Percentiles rank a stretch among this genome's conserved stretches.
Conservation (phyloP, 2,888 invertebrate species). For the Brachynemurus nebulosus region DNA sequence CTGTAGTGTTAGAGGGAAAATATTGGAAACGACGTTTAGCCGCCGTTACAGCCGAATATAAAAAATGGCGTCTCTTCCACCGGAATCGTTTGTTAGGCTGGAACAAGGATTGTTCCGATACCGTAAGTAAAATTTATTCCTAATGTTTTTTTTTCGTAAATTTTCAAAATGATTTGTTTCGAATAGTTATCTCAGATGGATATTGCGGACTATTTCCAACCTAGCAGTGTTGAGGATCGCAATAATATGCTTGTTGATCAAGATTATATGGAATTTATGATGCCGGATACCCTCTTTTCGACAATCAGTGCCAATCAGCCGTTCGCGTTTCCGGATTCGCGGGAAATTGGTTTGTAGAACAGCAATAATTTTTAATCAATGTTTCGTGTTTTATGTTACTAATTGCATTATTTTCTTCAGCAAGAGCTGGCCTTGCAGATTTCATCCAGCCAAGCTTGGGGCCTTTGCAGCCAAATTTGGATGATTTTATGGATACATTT, state of each 20-base stretch:
- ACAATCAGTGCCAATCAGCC: conserved; percentile 74
- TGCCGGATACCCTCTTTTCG: conserved; percentile 83
- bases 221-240: conserved; percentile 48
- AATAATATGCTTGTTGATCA: conserved; percentile 69
- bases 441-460: conserved; percentile 97
- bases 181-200: conserved; percentile 58
- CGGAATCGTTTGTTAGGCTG: conserved; percentile 65
- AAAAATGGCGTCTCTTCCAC: conserved; percentile 94
- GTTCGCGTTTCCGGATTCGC: conserved; percentile 90
- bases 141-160: neutral
- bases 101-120: conserved; percentile 54
- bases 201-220: conserved; percentile 56
- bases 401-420: conserved; percentile 35
- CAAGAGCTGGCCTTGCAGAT: conserved; percentile 80
- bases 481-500: conserved; percentile 86
- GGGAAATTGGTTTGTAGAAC: conserved; percentile 67
- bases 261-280: conserved; percentile 74
- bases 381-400: neutral
- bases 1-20: conserved; percentile 95
- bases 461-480: conserved; percentile 91
- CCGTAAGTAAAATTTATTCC: neutral
- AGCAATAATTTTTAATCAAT: neutral
- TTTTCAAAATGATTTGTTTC: conserved; percentile 9
- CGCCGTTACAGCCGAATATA: conserved; percentile 96
- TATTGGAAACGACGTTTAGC: conserved; percentile 98